Evolutionary conservation across 2,797 vertebrate species (phyloP).

Genomic region (Thaleichthys pacificus): DNA sequence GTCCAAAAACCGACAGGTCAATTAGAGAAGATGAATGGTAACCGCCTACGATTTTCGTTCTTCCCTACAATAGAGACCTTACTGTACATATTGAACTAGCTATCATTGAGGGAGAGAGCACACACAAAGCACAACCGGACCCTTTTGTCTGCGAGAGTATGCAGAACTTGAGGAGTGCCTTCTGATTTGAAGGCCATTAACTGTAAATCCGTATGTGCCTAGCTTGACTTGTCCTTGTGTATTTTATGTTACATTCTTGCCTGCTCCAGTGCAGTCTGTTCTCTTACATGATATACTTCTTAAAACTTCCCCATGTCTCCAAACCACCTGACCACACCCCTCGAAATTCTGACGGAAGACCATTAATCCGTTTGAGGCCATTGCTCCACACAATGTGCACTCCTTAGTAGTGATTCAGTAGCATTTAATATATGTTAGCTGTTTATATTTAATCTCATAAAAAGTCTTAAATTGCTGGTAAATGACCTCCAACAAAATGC

Average conservation of each 20-base stretch:
- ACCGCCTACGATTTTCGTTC: constrained; percentile 14
- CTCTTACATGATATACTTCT: too few species aligned
- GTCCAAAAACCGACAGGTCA: constrained; percentile 15
- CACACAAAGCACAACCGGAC: constrained; percentile 9
- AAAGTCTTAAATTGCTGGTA: too few species aligned
- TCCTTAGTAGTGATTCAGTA: too few species aligned
- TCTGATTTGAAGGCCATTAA: constrained; percentile 9
- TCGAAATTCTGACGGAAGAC: too few species aligned
- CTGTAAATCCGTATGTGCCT: constrained; percentile 1
- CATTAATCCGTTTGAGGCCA: too few species aligned
- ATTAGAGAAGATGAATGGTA: constrained; percentile 27
- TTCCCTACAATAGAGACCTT: constrained; percentile 9
- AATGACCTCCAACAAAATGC: too few species aligned
- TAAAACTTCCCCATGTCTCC: too few species aligned
- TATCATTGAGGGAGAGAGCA: not conserved
- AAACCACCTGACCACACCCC: too few species aligned
- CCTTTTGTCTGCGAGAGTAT: constrained; percentile 9
- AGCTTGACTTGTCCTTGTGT: not conserved
- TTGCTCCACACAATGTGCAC: too few species aligned
- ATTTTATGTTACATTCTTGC: not conserved
- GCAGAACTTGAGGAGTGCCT: not conserved
- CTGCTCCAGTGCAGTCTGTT: too few species aligned
- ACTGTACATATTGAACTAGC: constrained; percentile 16
- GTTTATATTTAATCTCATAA: too few species aligned
- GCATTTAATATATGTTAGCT: too few species aligned